Evolutionary conservation across 2,888 invertebrate genomes (phyloP).

Genomic region (Oxystoma pomonae): DNA sequence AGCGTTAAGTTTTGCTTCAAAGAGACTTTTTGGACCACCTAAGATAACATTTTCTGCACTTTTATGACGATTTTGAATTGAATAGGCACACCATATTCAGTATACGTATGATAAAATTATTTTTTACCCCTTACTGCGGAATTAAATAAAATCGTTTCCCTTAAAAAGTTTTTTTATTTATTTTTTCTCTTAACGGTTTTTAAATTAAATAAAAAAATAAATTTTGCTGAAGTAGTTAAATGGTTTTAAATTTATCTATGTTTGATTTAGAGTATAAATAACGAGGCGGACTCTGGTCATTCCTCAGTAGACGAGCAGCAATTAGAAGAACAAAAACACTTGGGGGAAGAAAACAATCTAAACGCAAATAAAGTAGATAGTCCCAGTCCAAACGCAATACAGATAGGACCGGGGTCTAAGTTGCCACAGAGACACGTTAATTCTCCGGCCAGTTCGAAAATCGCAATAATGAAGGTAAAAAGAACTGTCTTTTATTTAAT

Average conservation of each 20-base stretch:
- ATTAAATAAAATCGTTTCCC: no score
- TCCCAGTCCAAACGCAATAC: not conserved
- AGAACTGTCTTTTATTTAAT: no score
- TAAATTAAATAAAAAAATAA: no score
- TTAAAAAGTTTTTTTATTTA: no score
- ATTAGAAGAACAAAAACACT: constrained; percentile 2
- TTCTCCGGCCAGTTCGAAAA: not conserved
- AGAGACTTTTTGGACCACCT: no score
- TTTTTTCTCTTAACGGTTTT: no score
- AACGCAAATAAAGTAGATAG: not conserved
- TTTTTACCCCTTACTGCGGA: no score
- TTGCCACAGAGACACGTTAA: not conserved
- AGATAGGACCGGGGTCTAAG: not conserved
- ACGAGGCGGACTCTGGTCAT: constrained; percentile 14
- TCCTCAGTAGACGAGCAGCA: constrained; percentile 16
- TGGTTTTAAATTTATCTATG: not conserved
- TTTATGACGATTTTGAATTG: no score
- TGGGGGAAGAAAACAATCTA: not conserved
- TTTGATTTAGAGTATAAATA: constrained; percentile 2
- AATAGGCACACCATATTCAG: no score
- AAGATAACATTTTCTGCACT: no score
- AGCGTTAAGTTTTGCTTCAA: no score
- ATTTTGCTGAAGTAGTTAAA: not conserved
- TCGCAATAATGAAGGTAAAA: not conserved
- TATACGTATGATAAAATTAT: no score